Evolutionary conservation across 30 jellyfish, hydroid and myxozoan genomes (phyloP).

Genomic region (Calvadosia cruxmelitensis): DNA sequence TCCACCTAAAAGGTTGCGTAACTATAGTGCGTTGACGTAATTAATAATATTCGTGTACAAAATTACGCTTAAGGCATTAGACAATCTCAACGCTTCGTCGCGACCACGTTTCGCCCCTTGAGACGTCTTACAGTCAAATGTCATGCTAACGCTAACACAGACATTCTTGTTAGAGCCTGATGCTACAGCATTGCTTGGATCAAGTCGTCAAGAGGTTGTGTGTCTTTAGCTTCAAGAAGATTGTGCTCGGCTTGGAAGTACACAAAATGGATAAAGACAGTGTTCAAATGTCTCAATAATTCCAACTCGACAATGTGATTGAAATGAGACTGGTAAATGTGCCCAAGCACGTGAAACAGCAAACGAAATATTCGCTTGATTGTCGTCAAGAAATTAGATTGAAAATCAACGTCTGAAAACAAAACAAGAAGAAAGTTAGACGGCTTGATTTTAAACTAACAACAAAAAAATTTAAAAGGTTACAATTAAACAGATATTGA

Average conservation of each 20-base stretch:
- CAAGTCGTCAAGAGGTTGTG: constrained; percentile 79
- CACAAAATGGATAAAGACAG: constrained; percentile 84
- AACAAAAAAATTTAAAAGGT: not conserved
- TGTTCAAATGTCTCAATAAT: constrained; percentile 42
- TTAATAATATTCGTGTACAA: no score
- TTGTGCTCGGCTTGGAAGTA: constrained; percentile 93
- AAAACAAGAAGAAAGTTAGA: not conserved
- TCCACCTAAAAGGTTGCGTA: no score
- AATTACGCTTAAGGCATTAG: no score
- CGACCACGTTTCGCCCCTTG: no score
- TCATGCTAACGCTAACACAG: no score
- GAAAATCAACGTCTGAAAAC: constrained; percentile 57
- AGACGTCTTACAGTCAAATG: no score
- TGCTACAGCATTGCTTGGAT: constrained; percentile 34
- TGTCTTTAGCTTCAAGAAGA: constrained; percentile 72
- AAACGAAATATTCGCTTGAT: constrained; percentile 64
- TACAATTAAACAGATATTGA: not conserved
- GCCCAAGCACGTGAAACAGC: constrained; percentile 86
- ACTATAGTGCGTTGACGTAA: no score
- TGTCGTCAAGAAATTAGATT: constrained; percentile 49
- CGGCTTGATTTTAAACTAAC: not conserved
- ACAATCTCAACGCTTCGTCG: no score
- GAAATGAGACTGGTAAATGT: constrained; percentile 69
- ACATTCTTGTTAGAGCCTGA: no score
- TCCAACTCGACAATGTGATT: constrained; percentile 50